Evolutionary conservation across 2,113 vertebrate species (phyloP).

Genomic region (Varanus salvator): DNA sequence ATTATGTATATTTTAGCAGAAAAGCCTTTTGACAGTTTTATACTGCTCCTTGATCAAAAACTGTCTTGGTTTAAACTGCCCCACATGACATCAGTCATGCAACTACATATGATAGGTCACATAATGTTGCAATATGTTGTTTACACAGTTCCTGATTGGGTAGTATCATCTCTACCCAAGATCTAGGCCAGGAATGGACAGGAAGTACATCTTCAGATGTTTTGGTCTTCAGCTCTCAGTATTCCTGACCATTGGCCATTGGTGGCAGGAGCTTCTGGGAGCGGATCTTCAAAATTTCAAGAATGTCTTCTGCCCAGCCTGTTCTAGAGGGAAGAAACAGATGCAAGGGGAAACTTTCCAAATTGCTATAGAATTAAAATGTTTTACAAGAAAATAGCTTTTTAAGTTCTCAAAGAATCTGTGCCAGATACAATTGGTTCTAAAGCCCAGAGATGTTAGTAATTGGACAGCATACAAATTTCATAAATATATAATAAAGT

Average conservation of each 20-base stretch:
- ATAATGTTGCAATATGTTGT: background rate
- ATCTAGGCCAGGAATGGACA: too few relatives aligned
- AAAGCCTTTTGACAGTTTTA: background rate
- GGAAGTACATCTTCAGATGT: too few relatives aligned
- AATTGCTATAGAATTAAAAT: background rate
- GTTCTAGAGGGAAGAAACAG: background rate
- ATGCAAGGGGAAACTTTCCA: background rate
- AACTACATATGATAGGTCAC: background rate
- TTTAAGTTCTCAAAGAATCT: background rate
- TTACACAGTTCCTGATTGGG: background rate
- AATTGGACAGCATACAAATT: too few relatives aligned
- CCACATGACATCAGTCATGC: background rate
- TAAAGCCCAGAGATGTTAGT: background rate
- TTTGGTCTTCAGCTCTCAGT: too few relatives aligned
- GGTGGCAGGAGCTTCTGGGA: too few relatives aligned
- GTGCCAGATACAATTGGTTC: background rate
- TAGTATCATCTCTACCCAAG: too few relatives aligned
- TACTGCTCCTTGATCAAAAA: background rate
- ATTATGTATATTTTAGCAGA: background rate
- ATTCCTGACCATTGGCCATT: too few relatives aligned
- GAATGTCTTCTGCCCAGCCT: too few relatives aligned
- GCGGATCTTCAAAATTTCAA: too few relatives aligned
- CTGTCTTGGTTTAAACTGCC: background rate
- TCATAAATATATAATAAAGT: too few relatives aligned
- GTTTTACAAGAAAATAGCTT: background rate